Evolutionary conservation across 2,113 vertebrate genomes (phyloP).

Genomic region (Arvicanthis niloticus): DNA sequence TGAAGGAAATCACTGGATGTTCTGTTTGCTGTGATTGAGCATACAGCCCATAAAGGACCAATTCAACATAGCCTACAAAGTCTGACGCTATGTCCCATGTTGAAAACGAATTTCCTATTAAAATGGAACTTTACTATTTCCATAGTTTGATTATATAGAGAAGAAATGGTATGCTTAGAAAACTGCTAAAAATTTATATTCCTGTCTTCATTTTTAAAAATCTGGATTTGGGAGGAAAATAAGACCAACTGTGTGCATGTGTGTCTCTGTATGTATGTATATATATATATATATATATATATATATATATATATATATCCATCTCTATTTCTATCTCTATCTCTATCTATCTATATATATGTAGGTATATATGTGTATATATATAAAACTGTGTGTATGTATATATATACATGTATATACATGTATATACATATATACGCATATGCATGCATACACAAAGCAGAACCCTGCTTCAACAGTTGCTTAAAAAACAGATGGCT

Average conservation of each 20-base stretch:
- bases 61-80: background rate
- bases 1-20: conserved; percentile 38
- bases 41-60: background rate
- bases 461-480: conserved; percentile 19
- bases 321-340: no score
- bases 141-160: conserved; percentile 17
- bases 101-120: conserved; percentile 48
- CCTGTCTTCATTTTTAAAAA: background rate
- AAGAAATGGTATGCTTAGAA: conserved; percentile 39
- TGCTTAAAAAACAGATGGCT: conserved; percentile 55
- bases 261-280: no score
- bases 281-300: background rate
- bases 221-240: conserved; percentile 49
- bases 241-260: conserved; percentile 26
- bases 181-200: conserved; percentile 48
- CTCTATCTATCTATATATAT: no score
- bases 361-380: background rate
- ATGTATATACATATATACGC: no score
- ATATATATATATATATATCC: background rate
- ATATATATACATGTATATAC: background rate
- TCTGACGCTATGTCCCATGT: background rate
- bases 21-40: conserved; percentile 8
- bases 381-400: no score
- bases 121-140: background rate
- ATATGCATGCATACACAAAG: background rate